phyloP scores from a whole-genome alignment of 2,888 invertebrate genomes.

The Gisinianus flammeolus region DNA sequence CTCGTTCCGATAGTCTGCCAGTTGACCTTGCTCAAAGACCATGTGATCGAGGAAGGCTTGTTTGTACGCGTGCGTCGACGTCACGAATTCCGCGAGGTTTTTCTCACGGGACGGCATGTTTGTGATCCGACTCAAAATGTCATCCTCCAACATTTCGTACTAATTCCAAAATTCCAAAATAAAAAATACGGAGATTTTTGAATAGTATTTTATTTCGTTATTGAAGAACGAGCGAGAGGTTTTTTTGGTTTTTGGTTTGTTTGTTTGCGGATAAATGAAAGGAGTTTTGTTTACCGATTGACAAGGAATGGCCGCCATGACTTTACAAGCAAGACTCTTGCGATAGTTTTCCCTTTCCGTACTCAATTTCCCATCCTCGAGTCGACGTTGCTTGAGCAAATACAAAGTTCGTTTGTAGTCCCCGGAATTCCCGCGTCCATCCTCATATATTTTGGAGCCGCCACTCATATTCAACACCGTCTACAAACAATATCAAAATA shows the following conservation, averaged over 20 bases:
- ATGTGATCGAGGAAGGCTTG: constrained; percentile 23
- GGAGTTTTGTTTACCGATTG: constrained; percentile 19
- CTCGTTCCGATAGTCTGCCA: not conserved
- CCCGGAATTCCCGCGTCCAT: constrained; percentile 1
- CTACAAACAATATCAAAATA: not conserved
- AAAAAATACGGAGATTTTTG: not conserved
- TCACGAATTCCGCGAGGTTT: constrained; percentile 20
- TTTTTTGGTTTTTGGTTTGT: too few species aligned
- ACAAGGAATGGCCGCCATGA: not conserved
- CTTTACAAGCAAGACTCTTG: not conserved
- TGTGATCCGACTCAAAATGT: not conserved
- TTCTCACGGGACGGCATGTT: not conserved
- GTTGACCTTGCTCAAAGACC: constrained; percentile 21
- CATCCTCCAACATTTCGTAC: constrained; percentile 1
- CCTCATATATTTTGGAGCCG: constrained; percentile 6
- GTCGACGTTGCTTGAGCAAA: not conserved
- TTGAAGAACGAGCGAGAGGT: too few species aligned
- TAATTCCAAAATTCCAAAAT: not conserved
- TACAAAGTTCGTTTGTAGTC: constrained; percentile 9
- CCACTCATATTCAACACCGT: not conserved
- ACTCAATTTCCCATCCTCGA: not conserved
- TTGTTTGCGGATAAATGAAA: too few species aligned
- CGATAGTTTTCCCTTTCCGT: constrained; percentile 1
- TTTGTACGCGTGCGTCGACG: not conserved
- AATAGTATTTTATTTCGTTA: not conserved